Percentiles rank a stretch among this genome's conserved stretches.
Evolutionary conservation across 2,888 invertebrate genomes (phyloP).

Genomic region (Hyppa rectilinea): DNA sequence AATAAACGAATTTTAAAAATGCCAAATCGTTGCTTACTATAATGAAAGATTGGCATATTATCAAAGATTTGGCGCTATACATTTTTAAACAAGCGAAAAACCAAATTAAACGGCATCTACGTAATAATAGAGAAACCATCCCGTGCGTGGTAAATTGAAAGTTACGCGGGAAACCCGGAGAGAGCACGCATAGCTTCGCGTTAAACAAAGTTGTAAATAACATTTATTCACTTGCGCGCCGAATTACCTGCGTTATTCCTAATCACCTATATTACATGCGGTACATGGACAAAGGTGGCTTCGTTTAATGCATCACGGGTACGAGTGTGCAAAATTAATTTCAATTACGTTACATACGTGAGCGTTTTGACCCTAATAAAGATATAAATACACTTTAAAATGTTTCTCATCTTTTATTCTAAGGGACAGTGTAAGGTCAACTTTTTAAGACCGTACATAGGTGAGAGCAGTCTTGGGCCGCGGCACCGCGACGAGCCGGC

Average conservation of each 20-base stretch:
- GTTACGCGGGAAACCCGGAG: conserved; percentile 63
- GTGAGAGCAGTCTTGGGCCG: conserved; percentile 76
- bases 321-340: conserved; percentile 10
- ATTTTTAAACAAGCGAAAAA: too few species aligned
- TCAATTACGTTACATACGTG: background rate
- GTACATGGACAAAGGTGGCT: conserved; percentile 8
- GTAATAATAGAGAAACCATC: conserved; percentile 63
- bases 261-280: conserved; percentile 48
- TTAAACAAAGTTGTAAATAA: conserved; percentile 61
- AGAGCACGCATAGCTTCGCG: conserved; percentile 54
- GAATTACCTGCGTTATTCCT: conserved; percentile 60
- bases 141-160: conserved; percentile 64
- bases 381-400: conserved; percentile 26
- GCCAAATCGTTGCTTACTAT: too few species aligned
- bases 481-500: conserved; percentile 63
- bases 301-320: conserved; percentile 21
- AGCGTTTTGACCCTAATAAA: background rate
- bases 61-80: too few species aligned
- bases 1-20: too few species aligned
- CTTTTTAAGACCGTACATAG: conserved; percentile 67
- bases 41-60: too few species aligned
- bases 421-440: conserved; percentile 46
- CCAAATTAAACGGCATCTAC: conserved; percentile 52
- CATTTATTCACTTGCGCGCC: conserved; percentile 57
- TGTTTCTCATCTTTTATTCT: conserved; percentile 34